These are phyloP conservation scores for Pandion haliaetus DNA, from an alignment of 2,113 vertebrate species.

Conservation along the genomic window DNA sequence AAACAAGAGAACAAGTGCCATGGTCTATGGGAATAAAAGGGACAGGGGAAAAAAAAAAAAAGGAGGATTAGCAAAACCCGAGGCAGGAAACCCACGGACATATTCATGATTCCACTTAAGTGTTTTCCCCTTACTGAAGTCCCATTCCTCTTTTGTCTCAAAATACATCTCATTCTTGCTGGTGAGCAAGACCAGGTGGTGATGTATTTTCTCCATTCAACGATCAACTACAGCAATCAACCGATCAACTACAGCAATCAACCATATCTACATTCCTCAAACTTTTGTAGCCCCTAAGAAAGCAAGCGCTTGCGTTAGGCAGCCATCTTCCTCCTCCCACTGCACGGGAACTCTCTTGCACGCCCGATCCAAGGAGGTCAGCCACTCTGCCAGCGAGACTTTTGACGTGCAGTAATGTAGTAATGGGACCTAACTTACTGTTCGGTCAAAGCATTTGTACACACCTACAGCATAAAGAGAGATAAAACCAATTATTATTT, in stretches of 20 bases:
- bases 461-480: neutral
- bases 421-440: neutral
- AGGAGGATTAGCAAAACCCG: neutral
- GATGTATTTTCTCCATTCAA: neutral
- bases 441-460: neutral
- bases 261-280: neutral
- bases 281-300: neutral
- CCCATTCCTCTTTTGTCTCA: neutral
- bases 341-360: fast-evolving
- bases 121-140: neutral
- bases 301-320: neutral
- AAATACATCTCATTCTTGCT: neutral
- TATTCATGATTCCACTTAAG: neutral
- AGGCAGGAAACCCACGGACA: neutral
- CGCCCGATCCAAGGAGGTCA: fast-evolving
- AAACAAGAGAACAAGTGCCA: neutral
- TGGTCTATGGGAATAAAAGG: neutral
- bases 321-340: neutral
- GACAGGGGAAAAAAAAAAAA: neutral
- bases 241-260: neutral
- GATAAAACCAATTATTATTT: neutral
- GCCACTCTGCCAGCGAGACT: neutral
- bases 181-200: neutral
- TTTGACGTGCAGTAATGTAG: fast-evolving
- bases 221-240: neutral